These are phyloP conservation scores for Lampris incognitus DNA, from an alignment of 2,113 vertebrate species.

Conservation along the genomic window DNA sequence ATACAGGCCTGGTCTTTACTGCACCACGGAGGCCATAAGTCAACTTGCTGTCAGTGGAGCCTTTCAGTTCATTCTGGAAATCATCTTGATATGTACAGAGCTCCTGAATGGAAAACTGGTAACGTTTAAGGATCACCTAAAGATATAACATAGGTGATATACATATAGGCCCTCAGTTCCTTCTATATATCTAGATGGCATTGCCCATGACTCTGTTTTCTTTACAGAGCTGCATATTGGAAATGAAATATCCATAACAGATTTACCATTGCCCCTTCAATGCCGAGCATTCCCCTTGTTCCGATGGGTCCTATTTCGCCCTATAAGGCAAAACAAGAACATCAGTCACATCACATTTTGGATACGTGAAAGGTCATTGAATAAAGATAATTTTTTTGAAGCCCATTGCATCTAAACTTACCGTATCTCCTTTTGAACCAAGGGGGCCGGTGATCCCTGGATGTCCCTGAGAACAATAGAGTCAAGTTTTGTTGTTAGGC, in stretches of 20 bases:
- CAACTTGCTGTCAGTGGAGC: constrained; percentile 7
- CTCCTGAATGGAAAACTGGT: no score
- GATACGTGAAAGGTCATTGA: not conserved
- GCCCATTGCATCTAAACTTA: constrained; percentile 59
- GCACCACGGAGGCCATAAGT: constrained; percentile 15
- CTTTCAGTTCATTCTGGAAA: not conserved
- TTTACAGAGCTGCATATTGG: not conserved
- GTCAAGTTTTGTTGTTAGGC: no score
- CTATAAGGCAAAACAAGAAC: constrained; percentile 62
- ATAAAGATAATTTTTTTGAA: not conserved
- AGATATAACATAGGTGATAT: not conserved
- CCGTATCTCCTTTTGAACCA: constrained; percentile 83
- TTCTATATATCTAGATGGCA: not conserved
- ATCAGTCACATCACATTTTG: not conserved
- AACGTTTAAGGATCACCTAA: not conserved
- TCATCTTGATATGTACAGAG: no score
- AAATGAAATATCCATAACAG: not conserved
- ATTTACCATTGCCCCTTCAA: constrained; percentile 83
- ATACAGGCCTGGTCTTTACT: constrained; percentile 1
- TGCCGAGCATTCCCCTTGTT: constrained; percentile 77
- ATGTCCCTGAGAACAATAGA: constrained; percentile 74
- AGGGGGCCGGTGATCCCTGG: constrained; percentile 72
- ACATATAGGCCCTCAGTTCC: no score
- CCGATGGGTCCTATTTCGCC: constrained; percentile 75
- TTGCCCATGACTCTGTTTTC: not conserved